These are phyloP conservation scores for Morone chrysops DNA, from an alignment of 2,113 vertebrate species.

Conservation along the genomic window DNA sequence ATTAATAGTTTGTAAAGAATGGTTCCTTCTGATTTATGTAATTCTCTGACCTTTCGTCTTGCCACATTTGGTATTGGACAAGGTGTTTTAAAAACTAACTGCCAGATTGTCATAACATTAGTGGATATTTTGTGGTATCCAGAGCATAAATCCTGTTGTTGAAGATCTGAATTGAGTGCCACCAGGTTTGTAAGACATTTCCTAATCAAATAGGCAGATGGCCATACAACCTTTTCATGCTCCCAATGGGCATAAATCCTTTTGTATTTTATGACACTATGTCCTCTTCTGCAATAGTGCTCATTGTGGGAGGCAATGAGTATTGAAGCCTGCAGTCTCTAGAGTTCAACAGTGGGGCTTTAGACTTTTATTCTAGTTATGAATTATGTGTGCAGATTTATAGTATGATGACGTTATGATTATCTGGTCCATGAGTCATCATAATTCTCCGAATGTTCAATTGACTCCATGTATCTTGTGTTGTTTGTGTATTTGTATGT, in stretches of 20 bases:
- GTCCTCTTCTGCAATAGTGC: neutral
- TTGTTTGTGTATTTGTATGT: neutral
- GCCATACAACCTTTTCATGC: neutral
- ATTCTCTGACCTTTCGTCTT: neutral
- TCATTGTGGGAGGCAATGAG: neutral
- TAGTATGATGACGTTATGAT: neutral
- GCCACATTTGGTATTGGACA: neutral
- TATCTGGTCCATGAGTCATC: neutral
- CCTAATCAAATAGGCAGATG: neutral
- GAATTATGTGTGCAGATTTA: slow-evolving; percentile 8
- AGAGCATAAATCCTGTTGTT: neutral
- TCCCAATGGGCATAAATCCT: neutral
- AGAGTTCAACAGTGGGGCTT: slow-evolving; percentile 1
- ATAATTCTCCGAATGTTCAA: neutral
- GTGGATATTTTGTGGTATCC: neutral
- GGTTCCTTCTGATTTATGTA: neutral
- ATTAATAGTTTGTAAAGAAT: neutral
- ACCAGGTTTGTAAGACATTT: neutral
- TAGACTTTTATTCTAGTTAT: slow-evolving; percentile 1
- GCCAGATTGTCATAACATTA: neutral
- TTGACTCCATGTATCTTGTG: neutral
- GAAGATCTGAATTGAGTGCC: neutral
- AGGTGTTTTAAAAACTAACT: neutral
- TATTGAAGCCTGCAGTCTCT: neutral
- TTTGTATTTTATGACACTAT: slow-evolving; percentile 5